Evolutionary conservation across 2,797 vertebrate genomes (phyloP), one percentile per base, ranked within the genome.

Genomic region (Poecilia picta): DNA sequence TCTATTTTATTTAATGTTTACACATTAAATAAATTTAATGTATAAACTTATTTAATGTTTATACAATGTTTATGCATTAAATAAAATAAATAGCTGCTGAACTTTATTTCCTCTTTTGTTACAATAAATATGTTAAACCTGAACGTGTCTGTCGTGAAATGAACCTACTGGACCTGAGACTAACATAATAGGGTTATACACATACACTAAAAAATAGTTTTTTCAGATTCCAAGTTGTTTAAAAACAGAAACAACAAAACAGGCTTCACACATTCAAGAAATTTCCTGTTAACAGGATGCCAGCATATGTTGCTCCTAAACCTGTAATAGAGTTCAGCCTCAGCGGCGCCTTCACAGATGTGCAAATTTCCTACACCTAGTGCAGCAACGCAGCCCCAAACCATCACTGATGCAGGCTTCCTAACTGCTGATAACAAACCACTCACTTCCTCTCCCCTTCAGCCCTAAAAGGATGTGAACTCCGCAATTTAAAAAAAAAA

Each of bases 281-380:
- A 68, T 68, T 23, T 18, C 3, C 18, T 39, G 57, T 70, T 11
- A 45, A 43, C 23, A n/a, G 41, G 25, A n/a, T 70, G 25, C 5
- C 43, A 45, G 66, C 39, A 70, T 70, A n/a, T 43, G 66, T 41
- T 71, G 25, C 18, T 28, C 13, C 18, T 43, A 41, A 71, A 71
- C 76, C 18, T 43, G 66, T 45, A 53, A 70, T 43, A 70, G 51
- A 39, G 41, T 45, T 55, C 33, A 55, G 49, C 10, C 70, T 55
- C 43, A 77, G 53, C 53, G 49, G n/a, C 55, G 76, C 36, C 49
- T 55, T 68, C 36, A 77, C 76, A 55, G 66, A 77, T 77, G 49
- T 75, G 53, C 36, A 41, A 62, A 43, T 75, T 20, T 36, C 46
- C 64, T 10, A 31, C 20, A 16, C 36, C 36, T 23, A 33, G 64